Evolutionary conservation across 1,140 invertebrate species (phyloP).

Genomic region (Ips typographus): DNA sequence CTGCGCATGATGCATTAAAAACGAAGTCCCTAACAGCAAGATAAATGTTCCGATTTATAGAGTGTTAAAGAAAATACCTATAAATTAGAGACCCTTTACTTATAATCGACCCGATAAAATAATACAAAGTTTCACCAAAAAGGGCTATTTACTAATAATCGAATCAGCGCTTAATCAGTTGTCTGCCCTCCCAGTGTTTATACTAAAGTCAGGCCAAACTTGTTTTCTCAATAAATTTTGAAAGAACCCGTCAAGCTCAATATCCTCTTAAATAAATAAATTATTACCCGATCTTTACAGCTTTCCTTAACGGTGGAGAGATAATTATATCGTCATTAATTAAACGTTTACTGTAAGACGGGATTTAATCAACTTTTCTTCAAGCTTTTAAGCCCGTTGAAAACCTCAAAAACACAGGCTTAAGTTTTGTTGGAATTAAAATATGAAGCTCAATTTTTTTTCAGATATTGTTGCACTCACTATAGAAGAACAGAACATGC

Average conservation of each 20-base stretch:
- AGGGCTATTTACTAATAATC: neutral
- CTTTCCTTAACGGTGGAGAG: slow-evolving; percentile 5
- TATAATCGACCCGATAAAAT: neutral
- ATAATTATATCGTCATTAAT: slow-evolving; percentile 12
- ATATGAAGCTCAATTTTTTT: no score
- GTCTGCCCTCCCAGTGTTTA: neutral
- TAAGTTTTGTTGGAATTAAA: no score
- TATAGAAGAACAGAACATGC: no score
- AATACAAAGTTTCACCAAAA: neutral
- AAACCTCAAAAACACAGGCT: no score
- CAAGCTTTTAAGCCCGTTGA: no score
- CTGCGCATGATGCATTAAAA: neutral
- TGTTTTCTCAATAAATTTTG: neutral
- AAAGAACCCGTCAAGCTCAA: slow-evolving; percentile 11
- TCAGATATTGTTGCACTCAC: no score
- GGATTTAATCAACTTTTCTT: no score
- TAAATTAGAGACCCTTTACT: no score
- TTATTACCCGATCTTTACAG: neutral
- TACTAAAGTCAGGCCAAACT: slow-evolving; percentile 2
- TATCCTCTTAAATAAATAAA: slow-evolving; percentile 11
- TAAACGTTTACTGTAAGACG: slow-evolving; percentile 2
- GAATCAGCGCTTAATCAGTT: neutral
- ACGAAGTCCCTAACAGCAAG: neutral
- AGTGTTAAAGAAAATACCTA: neutral
- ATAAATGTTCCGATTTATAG: neutral